Base-by-base conservation (phyloP, 2,888 invertebrate species). In the Strigamia crassipes region DNA sequence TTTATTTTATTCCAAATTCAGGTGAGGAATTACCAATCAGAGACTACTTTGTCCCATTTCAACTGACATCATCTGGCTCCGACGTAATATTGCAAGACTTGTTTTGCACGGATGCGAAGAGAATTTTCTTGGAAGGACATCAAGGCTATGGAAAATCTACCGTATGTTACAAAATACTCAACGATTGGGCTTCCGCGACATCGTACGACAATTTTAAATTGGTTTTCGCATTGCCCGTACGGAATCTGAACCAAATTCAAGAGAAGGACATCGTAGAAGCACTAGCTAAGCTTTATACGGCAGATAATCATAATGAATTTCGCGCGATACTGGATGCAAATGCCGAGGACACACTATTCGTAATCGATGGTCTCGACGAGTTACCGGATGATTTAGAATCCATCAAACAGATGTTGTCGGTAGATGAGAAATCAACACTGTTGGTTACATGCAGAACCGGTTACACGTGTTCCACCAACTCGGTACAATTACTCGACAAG, bases 61-160 rank as follows among this genome's bases (percentile, higher is more conserved):
- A 73, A 31, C 13, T 73, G 12, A 73, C 12, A 9, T 27, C 27
- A 5, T 73, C 73, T 12, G 73, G 73, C 1, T 31, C 13, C 31
- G 10, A 27, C n/a, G 73, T 73, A 3, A 1, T 31, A 27, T 8
- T 27, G 31, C 27, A 73, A 73, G 73, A 73, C 13, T n/a, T 73
- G 4, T 73, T 73, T n/a, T 0, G 27, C 15, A 31, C 13, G 13
- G 31, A 31, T 15, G 31, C 73, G 1, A 73, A 73, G 13, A 73
- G 27, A 31, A n/a, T 73, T 27, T 4, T 73, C 0, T 15, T 73
- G 4, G 73, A 73, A 73, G 73, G 73, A 31, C 13, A 23, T 31
- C 27, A 27, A 31, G 73, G 73, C 13, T 31, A 73, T n/a, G 73
- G 73, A 73, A 73, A 73, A n/a, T 15, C 73, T 27, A 73, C 27